Conservation (phyloP, 2,113 vertebrate species). For the Grammatotria lemairii region DNA sequence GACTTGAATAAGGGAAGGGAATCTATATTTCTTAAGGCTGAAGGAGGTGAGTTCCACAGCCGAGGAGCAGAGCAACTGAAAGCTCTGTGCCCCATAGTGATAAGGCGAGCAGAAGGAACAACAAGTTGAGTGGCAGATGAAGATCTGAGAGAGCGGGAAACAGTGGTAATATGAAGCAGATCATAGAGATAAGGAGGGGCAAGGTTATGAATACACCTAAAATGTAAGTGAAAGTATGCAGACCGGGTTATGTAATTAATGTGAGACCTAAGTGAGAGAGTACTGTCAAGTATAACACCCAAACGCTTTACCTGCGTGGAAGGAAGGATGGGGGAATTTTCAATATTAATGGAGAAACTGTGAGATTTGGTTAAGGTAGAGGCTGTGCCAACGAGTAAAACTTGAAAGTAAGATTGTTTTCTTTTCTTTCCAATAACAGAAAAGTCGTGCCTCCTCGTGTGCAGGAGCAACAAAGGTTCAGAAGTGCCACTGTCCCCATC, state of each 20-base stretch:
- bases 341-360: not conserved
- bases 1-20: not conserved
- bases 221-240: not conserved
- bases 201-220: not conserved
- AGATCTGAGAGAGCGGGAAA: not conserved
- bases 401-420: not conserved
- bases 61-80: not conserved
- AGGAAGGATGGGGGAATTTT: not conserved
- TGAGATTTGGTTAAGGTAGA: not conserved
- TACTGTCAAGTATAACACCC: not conserved
- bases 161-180: not conserved
- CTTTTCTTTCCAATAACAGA: constrained; percentile 61
- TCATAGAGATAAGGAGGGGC: not conserved
- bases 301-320: not conserved
- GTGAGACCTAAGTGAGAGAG: not conserved
- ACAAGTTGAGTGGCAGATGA: not conserved
- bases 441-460: constrained; percentile 90
- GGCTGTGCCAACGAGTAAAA: not conserved
- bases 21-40: not conserved
- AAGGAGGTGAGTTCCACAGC: not conserved
- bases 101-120: not conserved
- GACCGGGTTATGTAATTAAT: not conserved
- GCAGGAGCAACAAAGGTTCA: constrained; percentile 81
- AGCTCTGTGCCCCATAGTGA: not conserved
- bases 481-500: constrained; percentile 81